phyloP scores from a whole-genome alignment of 2,888 invertebrate species.

The Brachyptera putata region DNA sequence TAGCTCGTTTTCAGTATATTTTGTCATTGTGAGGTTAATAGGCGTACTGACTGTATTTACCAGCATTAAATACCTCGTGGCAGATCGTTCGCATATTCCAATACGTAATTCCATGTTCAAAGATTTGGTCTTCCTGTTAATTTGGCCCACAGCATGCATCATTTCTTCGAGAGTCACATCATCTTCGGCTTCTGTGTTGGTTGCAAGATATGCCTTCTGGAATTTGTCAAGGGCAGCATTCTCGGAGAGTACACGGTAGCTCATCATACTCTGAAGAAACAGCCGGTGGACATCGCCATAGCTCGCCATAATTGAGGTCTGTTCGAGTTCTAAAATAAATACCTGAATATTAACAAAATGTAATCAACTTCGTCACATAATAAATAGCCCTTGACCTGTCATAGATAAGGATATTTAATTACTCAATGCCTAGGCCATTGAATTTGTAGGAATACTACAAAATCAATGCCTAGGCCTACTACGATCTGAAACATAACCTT shows the following conservation, averaged over 20 bases:
- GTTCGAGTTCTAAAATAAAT: no score
- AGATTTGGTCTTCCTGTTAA: neutral
- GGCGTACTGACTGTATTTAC: neutral
- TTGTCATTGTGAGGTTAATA: neutral
- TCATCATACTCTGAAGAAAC: neutral
- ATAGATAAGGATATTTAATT: no score
- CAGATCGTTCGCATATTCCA: neutral
- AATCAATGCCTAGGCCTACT: no score
- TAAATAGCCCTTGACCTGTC: no score
- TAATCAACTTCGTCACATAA: no score
- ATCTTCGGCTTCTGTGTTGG: neutral
- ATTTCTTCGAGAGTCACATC: neutral
- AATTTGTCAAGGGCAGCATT: neutral
- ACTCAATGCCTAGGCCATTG: no score
- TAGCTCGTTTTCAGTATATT: neutral
- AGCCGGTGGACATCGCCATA: neutral
- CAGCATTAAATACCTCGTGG: neutral
- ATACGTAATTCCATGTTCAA: neutral
- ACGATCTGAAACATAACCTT: no score
- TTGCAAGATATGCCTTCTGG: neutral
- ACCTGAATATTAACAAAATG: no score
- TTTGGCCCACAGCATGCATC: neutral
- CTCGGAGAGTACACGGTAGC: neutral
- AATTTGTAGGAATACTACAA: no score
- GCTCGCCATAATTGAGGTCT: no score